Base-by-base conservation (phyloP, 2,797 vertebrate genomes). In the Acomys russatus region DNA sequence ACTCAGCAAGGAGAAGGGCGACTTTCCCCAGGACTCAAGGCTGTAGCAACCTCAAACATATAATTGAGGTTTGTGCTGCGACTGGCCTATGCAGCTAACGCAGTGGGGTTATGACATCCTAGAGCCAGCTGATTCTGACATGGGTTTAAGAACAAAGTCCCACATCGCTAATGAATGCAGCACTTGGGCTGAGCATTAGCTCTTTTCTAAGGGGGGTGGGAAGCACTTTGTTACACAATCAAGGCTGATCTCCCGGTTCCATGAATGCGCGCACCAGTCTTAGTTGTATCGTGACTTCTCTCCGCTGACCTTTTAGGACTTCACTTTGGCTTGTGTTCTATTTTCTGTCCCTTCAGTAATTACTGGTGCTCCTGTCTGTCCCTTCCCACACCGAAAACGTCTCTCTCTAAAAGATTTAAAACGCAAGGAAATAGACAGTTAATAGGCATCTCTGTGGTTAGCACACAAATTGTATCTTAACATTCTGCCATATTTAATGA, bases 181-280 rank as follows among this genome's bases (percentile, higher is more conserved):
- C 38, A 51, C 56, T 44, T 78, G 74, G 59, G 92, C 97, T 97
- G 97, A 96, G 94, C 44, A 92, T 95, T 96, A 87, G 94, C 85
- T 95, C 54, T 77, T 90, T 93, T 49, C 64, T 77, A 38, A 83
- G 87, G 49, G 90, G 76, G 66, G 44, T 4, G 44, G 44, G 51
- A 87, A 91, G 76, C 35, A 14, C 22, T 88, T 68, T 35, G 76
- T 68, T 91, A 86, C 73, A 44, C 51, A 95, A 89, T 64, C 28
- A 9, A 1, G 35, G 33, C 79, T 35, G 71, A 64, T 12, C 44
- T 91, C 70, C 59, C n/a, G n/a, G 76, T 88, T 92, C 88, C 88
- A 88, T 96, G 93, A 96, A 95, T 92, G 35, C 56, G 83, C 84
- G 51, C 93, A 44, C 44, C 44, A 44, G 44, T 90, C 66, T 79